Evolutionary conservation across 1,140 invertebrate species (phyloP).

Genomic region (Oreohelix idahoensis): DNA sequence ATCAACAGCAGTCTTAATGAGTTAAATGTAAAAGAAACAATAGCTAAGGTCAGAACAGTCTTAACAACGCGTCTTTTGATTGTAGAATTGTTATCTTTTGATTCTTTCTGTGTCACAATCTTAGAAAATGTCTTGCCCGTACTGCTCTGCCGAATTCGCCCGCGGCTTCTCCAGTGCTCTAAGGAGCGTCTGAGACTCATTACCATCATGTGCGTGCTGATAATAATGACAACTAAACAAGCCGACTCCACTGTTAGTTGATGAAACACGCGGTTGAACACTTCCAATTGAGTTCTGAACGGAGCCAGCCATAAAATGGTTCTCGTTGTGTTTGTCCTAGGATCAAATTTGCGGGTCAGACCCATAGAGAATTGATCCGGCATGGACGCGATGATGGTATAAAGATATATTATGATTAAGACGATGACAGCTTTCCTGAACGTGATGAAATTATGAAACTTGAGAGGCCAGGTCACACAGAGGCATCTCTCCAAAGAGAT

Average conservation of each 20-base stretch:
- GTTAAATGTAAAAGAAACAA: not conserved
- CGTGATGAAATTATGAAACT: not conserved
- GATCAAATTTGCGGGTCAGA: not conserved
- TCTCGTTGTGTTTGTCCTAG: not conserved
- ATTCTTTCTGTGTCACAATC: not conserved
- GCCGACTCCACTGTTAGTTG: not conserved
- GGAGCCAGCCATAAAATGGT: not conserved
- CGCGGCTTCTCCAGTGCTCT: not conserved
- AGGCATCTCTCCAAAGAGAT: not conserved
- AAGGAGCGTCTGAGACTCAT: not conserved
- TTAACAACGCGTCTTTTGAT: not conserved
- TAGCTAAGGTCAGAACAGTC: not conserved
- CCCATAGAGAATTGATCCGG: not conserved
- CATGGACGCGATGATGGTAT: not conserved
- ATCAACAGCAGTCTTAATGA: not conserved
- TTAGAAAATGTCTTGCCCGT: not conserved
- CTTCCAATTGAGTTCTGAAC: not conserved
- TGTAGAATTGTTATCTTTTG: not conserved
- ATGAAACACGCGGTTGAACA: not conserved
- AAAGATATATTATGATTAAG: not conserved
- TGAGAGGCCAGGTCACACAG: not conserved
- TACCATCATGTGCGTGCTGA: not conserved
- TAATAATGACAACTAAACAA: not conserved
- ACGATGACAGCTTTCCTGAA: not conserved
- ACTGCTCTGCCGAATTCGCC: not conserved